Percentiles rank a stretch among this genome's conserved stretches.
These are phyloP conservation scores for Drosophila ohnishii DNA, from an alignment of 1,140 invertebrate species.

Conservation along the genomic window DNA sequence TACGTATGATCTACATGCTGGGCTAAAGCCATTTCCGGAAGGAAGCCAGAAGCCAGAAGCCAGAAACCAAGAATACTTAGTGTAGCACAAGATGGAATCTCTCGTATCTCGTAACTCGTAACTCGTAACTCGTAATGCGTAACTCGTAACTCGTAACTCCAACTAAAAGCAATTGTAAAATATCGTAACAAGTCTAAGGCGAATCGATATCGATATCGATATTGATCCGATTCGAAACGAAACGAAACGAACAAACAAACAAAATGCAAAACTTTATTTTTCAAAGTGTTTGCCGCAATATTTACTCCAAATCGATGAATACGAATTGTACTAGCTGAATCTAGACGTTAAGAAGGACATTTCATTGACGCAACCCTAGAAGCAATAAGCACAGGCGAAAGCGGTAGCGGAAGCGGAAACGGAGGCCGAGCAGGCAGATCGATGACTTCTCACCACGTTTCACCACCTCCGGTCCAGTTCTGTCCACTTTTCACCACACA, in stretches of 20 bases:
- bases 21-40: conserved; percentile 7
- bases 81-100: conserved; percentile 50
- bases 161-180: conserved; percentile 80
- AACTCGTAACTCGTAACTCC: conserved; percentile 44
- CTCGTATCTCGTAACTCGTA: conserved; percentile 42
- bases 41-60: not conserved
- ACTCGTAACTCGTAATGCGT: conserved; percentile 8
- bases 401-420: conserved; percentile 3
- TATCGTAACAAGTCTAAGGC: conserved; percentile 52
- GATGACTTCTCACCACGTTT: conserved; percentile 42
- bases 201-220: conserved; percentile 26
- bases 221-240: conserved; percentile 11
- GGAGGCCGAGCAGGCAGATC: conserved; percentile 30
- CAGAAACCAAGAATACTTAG: conserved; percentile 38
- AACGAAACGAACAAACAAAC: conserved; percentile 37
- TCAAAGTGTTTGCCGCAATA: conserved; percentile 74
- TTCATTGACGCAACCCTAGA: conserved; percentile 55
- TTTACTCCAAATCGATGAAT: conserved; percentile 35
- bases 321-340: conserved; percentile 62
- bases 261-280: conserved; percentile 75
- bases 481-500: conserved; percentile 37
- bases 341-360: conserved; percentile 50
- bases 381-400: conserved; percentile 50
- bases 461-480: conserved; percentile 31
- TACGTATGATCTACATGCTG: conserved; percentile 50